These are phyloP conservation scores for Lagopus muta DNA, from an alignment of 2,113 vertebrate genomes.

Conservation along the genomic window DNA sequence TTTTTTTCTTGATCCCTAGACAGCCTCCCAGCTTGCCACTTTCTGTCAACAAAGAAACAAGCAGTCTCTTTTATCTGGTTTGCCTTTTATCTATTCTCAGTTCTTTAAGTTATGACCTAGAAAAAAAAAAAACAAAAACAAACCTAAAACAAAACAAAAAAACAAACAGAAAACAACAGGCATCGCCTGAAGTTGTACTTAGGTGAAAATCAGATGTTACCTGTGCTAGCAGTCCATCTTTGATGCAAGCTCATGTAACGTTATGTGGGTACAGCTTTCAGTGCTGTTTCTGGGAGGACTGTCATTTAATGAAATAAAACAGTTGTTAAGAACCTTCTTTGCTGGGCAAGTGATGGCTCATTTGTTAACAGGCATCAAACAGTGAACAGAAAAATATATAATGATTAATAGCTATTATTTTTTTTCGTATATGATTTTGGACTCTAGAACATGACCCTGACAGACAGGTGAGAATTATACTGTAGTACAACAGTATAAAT, in stretches of 20 bases:
- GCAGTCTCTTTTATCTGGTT: background rate
- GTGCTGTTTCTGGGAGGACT: background rate
- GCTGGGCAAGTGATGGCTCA: background rate
- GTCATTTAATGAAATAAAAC: background rate
- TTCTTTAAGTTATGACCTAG: background rate
- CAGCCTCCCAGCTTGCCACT: background rate
- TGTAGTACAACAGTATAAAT: background rate
- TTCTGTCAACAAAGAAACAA: background rate
- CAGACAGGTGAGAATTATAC: background rate
- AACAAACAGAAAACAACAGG: background rate
- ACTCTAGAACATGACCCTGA: too few relatives aligned
- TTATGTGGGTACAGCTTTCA: background rate
- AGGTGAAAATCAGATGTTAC: background rate
- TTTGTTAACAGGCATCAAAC: background rate
- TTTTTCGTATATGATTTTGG: background rate
- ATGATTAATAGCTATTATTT: background rate
- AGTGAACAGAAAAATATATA: background rate
- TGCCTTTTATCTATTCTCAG: slow-evolving; percentile 3
- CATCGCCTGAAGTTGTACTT: background rate
- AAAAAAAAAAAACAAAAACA: background rate
- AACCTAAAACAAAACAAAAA: background rate
- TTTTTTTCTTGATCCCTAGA: background rate
- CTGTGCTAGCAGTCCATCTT: background rate
- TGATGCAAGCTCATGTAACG: background rate
- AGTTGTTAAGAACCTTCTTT: background rate